These are phyloP conservation scores for Trichogramma evanescens DNA, from an alignment of 2,888 invertebrate genomes.

Conservation along the genomic window DNA sequence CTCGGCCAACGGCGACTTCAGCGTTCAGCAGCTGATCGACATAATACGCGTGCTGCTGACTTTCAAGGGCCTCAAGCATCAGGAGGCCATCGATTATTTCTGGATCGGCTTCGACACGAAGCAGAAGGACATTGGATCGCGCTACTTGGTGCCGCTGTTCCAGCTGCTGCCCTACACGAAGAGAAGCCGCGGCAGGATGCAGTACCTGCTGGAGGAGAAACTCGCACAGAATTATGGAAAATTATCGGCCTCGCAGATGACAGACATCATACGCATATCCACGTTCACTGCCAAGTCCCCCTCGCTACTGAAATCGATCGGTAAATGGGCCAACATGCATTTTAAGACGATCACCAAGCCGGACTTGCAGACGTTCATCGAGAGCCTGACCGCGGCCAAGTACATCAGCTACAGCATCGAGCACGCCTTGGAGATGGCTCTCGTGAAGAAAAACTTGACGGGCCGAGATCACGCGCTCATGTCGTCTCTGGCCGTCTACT, in stretches of 20 bases:
- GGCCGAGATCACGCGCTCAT: constrained; percentile 54
- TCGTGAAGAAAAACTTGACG: constrained; percentile 51
- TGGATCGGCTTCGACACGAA: constrained; percentile 57
- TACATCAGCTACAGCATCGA: constrained; percentile 55
- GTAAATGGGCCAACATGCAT: constrained; percentile 56
- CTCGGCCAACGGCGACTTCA: constrained; percentile 56
- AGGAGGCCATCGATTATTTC: constrained; percentile 56
- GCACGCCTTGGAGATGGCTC: constrained; percentile 56
- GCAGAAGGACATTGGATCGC: constrained; percentile 53
- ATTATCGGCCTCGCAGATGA: constrained; percentile 49
- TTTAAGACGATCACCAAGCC: constrained; percentile 57
- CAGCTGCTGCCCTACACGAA: constrained; percentile 54
- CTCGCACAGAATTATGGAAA: constrained; percentile 54
- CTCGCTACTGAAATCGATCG: constrained; percentile 39
- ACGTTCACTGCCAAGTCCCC: constrained; percentile 37
- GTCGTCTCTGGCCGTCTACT: constrained; percentile 57
- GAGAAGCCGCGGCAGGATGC: constrained; percentile 55
- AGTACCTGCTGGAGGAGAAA: constrained; percentile 57
- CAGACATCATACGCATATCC: constrained; percentile 50
- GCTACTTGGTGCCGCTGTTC: constrained; percentile 55
- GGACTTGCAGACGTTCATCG: constrained; percentile 50
- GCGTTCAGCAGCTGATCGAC: constrained; percentile 55
- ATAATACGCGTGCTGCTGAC: constrained; percentile 53
- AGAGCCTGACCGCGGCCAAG: constrained; percentile 52
- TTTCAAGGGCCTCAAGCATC: constrained; percentile 50